Conservation (phyloP, 2,113 vertebrate genomes). For the Psilopsiagon aymara region DNA sequence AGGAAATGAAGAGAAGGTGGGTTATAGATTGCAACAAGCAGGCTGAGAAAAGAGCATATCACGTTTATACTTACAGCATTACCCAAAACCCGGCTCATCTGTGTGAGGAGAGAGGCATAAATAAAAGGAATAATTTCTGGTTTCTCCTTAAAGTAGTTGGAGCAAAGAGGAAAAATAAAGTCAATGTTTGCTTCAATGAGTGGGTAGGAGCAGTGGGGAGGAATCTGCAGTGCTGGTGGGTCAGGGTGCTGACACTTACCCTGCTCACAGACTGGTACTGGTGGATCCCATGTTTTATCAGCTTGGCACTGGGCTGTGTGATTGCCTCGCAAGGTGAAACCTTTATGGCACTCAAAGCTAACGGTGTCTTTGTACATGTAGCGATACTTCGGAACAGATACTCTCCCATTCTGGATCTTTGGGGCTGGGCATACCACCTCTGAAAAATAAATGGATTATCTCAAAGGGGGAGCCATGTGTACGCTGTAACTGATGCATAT, state of each 20-base stretch:
- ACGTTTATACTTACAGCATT: not conserved
- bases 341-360: conserved; percentile 24
- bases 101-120: not conserved
- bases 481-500: fast-evolving
- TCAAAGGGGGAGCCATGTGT: not conserved
- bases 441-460: not conserved
- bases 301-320: conserved; percentile 52
- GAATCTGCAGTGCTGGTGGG: fast-evolving
- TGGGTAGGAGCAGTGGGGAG: not conserved
- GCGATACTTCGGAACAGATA: not conserved
- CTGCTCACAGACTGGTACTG: conserved; percentile 49
- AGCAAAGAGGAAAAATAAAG: not conserved
- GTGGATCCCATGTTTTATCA: conserved; percentile 53
- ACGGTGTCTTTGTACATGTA: conserved; percentile 60
- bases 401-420: not conserved
- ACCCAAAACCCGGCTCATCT: not conserved
- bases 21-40: not conserved
- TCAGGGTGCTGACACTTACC: conserved; percentile 2
- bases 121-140: not conserved
- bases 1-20: not conserved
- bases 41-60: not conserved
- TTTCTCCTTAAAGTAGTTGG: not conserved
- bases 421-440: conserved; percentile 20
- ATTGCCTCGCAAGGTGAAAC: conserved; percentile 68
- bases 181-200: not conserved